Evolutionary conservation across 2,888 invertebrate species (phyloP).

Genomic region (Allacma fusca): DNA sequence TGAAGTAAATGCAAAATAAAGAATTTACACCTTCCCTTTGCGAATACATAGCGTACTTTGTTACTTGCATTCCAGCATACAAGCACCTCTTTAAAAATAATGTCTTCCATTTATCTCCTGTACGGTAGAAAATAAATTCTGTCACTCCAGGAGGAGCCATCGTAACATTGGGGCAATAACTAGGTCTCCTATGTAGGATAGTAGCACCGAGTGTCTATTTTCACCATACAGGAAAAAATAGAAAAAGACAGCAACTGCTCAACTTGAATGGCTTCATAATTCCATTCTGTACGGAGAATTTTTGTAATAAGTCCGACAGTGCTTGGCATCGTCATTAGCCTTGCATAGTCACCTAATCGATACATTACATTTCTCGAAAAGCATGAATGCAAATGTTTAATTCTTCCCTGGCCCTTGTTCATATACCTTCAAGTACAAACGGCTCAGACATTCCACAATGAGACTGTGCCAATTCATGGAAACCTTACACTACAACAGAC

Average conservation of each 20-base stretch:
- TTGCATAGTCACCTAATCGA: neutral
- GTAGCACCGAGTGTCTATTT: too few species aligned
- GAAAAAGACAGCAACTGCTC: neutral
- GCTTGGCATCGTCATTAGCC: neutral
- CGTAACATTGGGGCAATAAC: too few species aligned
- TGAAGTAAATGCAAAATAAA: too few species aligned
- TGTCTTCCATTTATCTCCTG: too few species aligned
- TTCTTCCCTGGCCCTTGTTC: neutral
- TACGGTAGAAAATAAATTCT: too few species aligned
- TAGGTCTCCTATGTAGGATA: too few species aligned
- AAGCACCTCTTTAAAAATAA: too few species aligned
- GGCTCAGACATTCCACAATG: neutral
- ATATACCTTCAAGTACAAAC: neutral
- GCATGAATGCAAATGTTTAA: neutral
- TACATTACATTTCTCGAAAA: neutral
- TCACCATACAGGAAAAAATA: too few species aligned
- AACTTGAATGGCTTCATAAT: slow-evolving; percentile 1
- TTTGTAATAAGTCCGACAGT: neutral
- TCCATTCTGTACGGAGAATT: neutral
- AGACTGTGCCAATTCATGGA: neutral
- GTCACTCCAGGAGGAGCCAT: too few species aligned
- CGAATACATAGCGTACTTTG: too few species aligned
- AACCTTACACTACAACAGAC: neutral
- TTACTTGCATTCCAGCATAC: too few species aligned
- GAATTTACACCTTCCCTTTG: too few species aligned